Conservation (phyloP, 1,140 invertebrate genomes). For the Heliconius hermathena region DNA sequence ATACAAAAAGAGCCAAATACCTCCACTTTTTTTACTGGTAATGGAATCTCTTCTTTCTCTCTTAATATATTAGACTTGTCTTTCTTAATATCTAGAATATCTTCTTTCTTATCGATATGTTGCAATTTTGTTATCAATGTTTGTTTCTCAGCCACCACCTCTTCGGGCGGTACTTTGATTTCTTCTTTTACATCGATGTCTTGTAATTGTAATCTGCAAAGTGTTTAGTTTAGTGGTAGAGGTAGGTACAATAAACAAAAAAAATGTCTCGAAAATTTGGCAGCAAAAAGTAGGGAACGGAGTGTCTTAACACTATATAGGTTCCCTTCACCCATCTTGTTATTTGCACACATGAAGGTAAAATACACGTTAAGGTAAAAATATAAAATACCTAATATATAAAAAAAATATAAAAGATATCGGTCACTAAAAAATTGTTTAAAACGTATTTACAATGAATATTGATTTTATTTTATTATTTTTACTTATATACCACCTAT, state of each 20-base stretch:
- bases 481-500: no score
- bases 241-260: neutral
- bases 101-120: constrained; percentile 63
- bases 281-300: neutral
- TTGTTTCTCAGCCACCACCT: constrained; percentile 67
- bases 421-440: no score
- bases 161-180: constrained; percentile 59
- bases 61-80: neutral
- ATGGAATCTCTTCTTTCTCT: constrained; percentile 37
- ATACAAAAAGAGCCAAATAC: constrained; percentile 33
- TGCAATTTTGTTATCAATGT: constrained; percentile 66
- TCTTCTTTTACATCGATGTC: constrained; percentile 54
- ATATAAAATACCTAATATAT: no score
- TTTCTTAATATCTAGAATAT: constrained; percentile 36
- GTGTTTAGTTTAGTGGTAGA: neutral
- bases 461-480: no score
- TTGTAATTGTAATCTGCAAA: constrained; percentile 59
- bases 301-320: no score
- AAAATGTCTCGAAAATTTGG: neutral
- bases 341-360: no score
- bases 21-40: constrained; percentile 53
- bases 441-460: no score
- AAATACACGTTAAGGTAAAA: no score
- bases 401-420: no score
- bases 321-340: no score